Base-by-base conservation (phyloP, 2,888 invertebrate species). In the Balanococcus diminutus region DNA sequence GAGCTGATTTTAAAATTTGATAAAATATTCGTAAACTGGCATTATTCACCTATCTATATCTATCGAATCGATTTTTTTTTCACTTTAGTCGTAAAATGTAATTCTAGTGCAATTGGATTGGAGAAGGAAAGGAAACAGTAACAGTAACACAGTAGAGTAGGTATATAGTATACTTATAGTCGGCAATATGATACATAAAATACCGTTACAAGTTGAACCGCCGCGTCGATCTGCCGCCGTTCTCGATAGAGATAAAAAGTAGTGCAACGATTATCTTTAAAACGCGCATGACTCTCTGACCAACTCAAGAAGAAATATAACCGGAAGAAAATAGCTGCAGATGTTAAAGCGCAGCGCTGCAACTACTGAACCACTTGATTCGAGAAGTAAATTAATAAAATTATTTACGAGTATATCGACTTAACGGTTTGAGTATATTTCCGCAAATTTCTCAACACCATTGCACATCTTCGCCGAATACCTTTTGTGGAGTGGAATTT, bases 221-320 rank as follows among this genome's bases (percentile, higher is more conserved):
- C 72, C 72, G 72, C 61, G 61, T 25, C 61, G 61, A 61, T 51
- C 14, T 46, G 51, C 82, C 82, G 51, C 56, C 31, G 82, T 51
- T 31, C 82, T 61, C 46, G 82, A 83, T 83, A 83, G 51, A 51
- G 56, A 61, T 56, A 56, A 83, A 56, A 31, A 42, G 82, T 51
- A 61, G 82, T 83, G 82, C 51, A 56, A 83, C 61, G 82, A 83
- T 83, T 83, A 83, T 83, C 82, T 83, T 83, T 61, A 61, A 83
- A 32, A 16, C 42, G 82, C 82, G 82, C 82, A 83, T 83, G 82
- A 56, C 82, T 83, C 31, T 51, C 32, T 51, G 82, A 83, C 82
- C 82, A 83, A 32, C 28, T 16, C 46, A 14, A 83, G 16, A 42
- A 42, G 11, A 42, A 16, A 16, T 42, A 56, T 51, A 83, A 83